A percentile compares a stretch with the other conserved stretches of the same genome.
Conservation (phyloP, 2,113 vertebrate genomes). For the Cyanoramphus novaezelandiae region DNA sequence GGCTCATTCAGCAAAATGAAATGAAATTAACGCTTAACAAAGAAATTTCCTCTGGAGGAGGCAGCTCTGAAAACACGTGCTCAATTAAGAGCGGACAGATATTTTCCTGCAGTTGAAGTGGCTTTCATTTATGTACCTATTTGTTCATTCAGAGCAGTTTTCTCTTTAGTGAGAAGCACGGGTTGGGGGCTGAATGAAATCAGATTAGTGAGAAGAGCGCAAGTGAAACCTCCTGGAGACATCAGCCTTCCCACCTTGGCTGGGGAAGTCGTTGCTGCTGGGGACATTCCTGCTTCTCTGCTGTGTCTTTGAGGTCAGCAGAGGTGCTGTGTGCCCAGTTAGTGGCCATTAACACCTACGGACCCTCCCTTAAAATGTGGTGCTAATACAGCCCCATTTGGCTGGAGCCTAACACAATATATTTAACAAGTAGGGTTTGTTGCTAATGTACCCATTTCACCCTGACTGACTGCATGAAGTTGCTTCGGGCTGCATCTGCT, state of each 20-base stretch:
- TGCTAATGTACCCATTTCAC: fast-evolving
- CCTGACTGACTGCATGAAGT: fast-evolving
- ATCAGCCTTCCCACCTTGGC: background rate
- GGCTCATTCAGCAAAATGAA: background rate
- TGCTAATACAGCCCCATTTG: background rate
- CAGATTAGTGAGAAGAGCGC: background rate
- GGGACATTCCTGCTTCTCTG: fast-evolving
- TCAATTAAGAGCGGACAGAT: background rate
- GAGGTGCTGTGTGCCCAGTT: background rate
- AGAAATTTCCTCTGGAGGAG: background rate
- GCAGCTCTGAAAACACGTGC: background rate
- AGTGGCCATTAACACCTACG: background rate
- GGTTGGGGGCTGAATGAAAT: background rate
- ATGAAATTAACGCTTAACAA: constrained; percentile 32
- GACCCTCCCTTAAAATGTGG: background rate
- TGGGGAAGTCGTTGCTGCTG: background rate
- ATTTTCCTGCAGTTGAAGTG: background rate
- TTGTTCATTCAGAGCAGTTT: background rate
- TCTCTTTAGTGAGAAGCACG: background rate
- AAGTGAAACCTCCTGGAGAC: background rate
- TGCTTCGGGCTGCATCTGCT: background rate
- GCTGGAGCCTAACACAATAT: background rate
- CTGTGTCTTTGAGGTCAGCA: background rate
- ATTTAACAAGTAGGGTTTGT: fast-evolving
- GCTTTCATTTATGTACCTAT: background rate